phyloP scores from a whole-genome alignment of 2,113 vertebrate species.

The Cervus canadensis region DNA sequence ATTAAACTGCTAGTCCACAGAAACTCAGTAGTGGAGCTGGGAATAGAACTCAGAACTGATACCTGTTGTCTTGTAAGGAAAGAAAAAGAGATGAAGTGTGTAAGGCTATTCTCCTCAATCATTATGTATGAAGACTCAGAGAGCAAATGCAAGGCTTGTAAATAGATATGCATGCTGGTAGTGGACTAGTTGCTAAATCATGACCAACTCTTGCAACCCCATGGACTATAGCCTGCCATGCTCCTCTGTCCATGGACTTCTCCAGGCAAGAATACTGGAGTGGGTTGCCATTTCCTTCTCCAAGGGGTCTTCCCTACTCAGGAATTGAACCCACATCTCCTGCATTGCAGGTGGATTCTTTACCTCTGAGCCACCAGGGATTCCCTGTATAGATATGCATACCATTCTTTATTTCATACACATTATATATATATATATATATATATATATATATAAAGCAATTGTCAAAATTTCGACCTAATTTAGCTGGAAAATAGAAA shows the following conservation, averaged over 20 bases:
- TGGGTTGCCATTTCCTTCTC: not conserved
- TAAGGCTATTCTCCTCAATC: not conserved
- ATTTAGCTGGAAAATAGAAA: constrained; percentile 7
- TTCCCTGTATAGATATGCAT: not conserved
- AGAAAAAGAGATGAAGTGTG: not conserved
- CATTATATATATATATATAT: not conserved
- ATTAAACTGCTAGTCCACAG: not conserved
- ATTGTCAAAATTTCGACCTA: constrained; percentile 22
- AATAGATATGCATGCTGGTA: not conserved
- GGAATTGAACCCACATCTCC: not conserved
- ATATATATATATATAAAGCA: not conserved
- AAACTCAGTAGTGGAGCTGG: not conserved
- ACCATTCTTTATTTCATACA: not conserved
- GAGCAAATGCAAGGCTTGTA: not conserved
- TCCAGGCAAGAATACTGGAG: not conserved
- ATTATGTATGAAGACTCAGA: not conserved
- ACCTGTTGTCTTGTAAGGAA: not conserved
- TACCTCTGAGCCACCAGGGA: not conserved
- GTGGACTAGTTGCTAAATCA: not conserved
- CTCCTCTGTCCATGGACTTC: not conserved
- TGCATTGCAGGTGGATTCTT: not conserved
- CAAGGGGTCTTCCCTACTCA: not conserved
- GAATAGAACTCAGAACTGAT: not conserved
- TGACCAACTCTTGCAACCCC: not conserved
- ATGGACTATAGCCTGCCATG: not conserved